Evolutionary conservation across 2,888 invertebrate species (phyloP).

Genomic region (Dryobota labecula): DNA sequence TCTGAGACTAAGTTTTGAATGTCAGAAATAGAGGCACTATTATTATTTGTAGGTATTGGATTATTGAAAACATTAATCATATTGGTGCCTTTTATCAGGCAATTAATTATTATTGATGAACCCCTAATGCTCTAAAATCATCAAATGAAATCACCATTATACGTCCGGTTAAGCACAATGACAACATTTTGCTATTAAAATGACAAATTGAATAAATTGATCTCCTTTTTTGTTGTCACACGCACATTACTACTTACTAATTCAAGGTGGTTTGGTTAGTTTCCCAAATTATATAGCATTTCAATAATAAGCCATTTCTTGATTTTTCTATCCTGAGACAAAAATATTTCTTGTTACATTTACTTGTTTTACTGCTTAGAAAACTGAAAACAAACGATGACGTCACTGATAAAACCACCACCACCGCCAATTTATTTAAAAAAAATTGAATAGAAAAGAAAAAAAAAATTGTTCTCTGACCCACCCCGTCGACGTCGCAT

Average conservation of each 20-base stretch:
- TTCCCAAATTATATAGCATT: too few relatives aligned
- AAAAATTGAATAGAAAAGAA: too few relatives aligned
- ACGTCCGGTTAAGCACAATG: not conserved
- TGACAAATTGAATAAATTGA: not conserved
- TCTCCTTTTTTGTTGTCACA: not conserved
- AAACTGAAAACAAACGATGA: too few relatives aligned
- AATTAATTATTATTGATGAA: not conserved
- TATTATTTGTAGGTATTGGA: not conserved
- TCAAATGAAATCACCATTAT: not conserved
- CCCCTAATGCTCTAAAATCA: not conserved
- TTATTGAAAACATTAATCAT: not conserved
- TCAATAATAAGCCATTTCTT: too few relatives aligned
- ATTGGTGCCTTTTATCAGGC: not conserved
- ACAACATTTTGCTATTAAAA: not conserved
- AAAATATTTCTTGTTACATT: too few relatives aligned
- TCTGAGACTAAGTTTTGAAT: not conserved
- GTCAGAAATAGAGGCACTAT: not conserved
- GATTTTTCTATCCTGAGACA: too few relatives aligned
- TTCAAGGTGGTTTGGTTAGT: not conserved
- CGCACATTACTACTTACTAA: not conserved
- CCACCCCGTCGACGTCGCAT: too few relatives aligned
- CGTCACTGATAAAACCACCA: too few relatives aligned
- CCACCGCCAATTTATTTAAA: too few relatives aligned
- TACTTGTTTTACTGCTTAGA: too few relatives aligned
- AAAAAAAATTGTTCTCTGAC: too few relatives aligned